Percentiles rank a stretch among this genome's conserved stretches.
Conservation (phyloP, 2,113 vertebrate genomes). For the Platycercus adscitus region DNA sequence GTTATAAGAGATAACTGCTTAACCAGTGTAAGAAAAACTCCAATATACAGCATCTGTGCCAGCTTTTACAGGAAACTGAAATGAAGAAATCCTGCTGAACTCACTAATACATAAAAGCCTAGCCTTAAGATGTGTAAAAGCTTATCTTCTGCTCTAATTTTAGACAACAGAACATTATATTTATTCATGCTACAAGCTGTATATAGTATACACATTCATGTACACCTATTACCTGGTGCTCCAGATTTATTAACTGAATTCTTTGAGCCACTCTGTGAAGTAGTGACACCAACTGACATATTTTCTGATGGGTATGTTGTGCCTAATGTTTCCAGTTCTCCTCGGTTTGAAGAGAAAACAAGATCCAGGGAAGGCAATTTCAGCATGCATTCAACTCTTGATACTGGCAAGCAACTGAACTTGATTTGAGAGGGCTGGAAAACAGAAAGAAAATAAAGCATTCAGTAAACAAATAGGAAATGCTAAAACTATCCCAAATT, state of each 20-base stretch:
- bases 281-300: constrained; percentile 69
- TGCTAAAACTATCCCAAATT: not conserved
- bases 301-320: constrained; percentile 78
- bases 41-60: not conserved
- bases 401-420: constrained; percentile 97
- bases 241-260: constrained; percentile 80
- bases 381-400: constrained; percentile 97
- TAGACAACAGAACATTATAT: not conserved
- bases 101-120: not conserved
- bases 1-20: not conserved
- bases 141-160: not conserved
- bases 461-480: not conserved
- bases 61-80: not conserved
- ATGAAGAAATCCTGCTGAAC: not conserved
- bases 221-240: constrained; percentile 72
- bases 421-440: constrained; percentile 96
- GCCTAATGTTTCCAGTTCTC: constrained; percentile 89
- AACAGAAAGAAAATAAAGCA: not conserved
- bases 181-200: not conserved
- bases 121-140: not conserved
- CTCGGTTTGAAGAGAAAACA: constrained; percentile 97
- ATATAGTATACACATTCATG: not conserved
- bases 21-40: not conserved
- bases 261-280: constrained; percentile 79
- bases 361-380: constrained; percentile 96